Conservation (phyloP, 2,888 invertebrate species). For the Drosophila pullipes region DNA sequence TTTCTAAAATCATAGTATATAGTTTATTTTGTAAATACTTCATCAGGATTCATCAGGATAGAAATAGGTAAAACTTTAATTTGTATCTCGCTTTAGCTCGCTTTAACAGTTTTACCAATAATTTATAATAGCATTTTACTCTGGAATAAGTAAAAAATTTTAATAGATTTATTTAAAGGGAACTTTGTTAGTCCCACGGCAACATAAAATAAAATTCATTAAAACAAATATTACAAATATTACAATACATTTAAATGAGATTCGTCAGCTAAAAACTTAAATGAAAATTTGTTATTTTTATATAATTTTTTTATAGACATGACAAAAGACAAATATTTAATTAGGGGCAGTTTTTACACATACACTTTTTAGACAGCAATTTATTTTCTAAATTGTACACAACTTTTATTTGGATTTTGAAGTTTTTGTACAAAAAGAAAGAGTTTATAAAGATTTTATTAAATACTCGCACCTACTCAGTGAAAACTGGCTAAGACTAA, state of each 20-base stretch:
- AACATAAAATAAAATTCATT: not conserved
- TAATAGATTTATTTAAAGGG: not conserved
- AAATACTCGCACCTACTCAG: constrained; percentile 21
- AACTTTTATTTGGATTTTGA: not conserved
- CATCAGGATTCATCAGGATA: not conserved
- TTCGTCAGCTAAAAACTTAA: not conserved
- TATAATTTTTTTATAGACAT: not conserved
- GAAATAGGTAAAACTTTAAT: not conserved
- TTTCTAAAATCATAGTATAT: not conserved
- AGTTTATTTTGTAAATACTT: not conserved
- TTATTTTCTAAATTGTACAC: not conserved
- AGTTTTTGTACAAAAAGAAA: not conserved
- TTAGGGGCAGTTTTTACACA: not conserved
- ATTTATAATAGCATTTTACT: not conserved
- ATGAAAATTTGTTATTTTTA: not conserved
- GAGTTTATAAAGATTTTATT: constrained; percentile 12
- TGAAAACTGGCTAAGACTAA: constrained; percentile 24
- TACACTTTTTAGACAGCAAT: not conserved
- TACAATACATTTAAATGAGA: not conserved
- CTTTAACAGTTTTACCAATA: not conserved
- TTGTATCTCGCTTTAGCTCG: not conserved
- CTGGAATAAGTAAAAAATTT: not conserved
- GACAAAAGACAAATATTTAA: not conserved
- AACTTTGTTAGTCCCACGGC: not conserved
- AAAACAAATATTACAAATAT: not conserved